phyloP scores from a whole-genome alignment of 2,888 invertebrate genomes.

The Mythimna vitellina region DNA sequence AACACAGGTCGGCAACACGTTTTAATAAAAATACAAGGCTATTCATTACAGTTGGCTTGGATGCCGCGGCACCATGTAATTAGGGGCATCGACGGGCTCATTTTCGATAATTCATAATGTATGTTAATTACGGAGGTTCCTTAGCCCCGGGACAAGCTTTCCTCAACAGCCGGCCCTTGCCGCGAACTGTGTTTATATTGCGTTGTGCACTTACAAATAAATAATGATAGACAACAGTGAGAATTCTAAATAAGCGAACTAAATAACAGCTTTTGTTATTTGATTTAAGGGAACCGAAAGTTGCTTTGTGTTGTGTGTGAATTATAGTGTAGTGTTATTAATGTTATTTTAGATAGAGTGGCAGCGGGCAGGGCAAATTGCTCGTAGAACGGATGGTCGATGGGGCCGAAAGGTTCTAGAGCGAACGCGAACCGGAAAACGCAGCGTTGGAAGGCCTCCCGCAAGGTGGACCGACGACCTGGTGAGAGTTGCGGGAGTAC shows the following conservation, averaged over 20 bases:
- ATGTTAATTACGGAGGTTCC: constrained; percentile 88
- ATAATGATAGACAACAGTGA: constrained; percentile 73
- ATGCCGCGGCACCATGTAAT: constrained; percentile 83
- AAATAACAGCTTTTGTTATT: constrained; percentile 69
- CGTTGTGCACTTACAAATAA: constrained; percentile 72
- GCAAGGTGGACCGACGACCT: too few relatives aligned
- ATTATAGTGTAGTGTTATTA: constrained; percentile 28
- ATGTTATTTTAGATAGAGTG: not conserved
- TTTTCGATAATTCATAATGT: constrained; percentile 90
- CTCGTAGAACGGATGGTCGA: too few relatives aligned
- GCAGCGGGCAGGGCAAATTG: too few relatives aligned
- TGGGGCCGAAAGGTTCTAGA: too few relatives aligned
- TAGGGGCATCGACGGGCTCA: constrained; percentile 85
- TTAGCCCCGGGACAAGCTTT: constrained; percentile 80
- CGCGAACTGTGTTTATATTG: constrained; percentile 72
- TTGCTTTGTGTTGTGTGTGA: constrained; percentile 44
- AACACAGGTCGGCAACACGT: constrained; percentile 81
- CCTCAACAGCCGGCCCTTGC: constrained; percentile 61
- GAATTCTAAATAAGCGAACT: constrained; percentile 68
- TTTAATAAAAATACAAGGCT: constrained; percentile 85
- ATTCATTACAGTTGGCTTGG: constrained; percentile 82
- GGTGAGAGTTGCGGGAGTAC: too few relatives aligned
- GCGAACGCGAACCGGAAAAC: too few relatives aligned
- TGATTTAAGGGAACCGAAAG: constrained; percentile 63
- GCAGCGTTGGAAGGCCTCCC: too few relatives aligned